Evolutionary conservation across 1,140 invertebrate genomes (phyloP).

Genomic region (Zophobas morio): DNA sequence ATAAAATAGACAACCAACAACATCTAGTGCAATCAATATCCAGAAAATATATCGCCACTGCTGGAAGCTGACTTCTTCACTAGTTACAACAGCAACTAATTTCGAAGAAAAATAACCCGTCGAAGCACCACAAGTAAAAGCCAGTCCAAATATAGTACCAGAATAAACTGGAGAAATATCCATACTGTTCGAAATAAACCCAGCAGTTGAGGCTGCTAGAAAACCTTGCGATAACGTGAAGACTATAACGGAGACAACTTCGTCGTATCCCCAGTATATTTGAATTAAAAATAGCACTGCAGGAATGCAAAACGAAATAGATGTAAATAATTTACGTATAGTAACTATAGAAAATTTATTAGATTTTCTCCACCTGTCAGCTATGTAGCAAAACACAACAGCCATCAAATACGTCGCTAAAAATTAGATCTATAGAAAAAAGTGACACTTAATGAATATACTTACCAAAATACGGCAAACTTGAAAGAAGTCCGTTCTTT

Average conservation of each 20-base stretch:
- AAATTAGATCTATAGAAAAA: background rate
- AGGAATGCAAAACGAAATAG: slow-evolving; percentile 20
- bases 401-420: background rate
- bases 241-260: background rate
- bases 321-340: slow-evolving; percentile 12
- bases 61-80: background rate
- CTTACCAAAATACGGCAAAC: slow-evolving; percentile 16
- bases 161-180: slow-evolving; percentile 20
- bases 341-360: slow-evolving; percentile 3
- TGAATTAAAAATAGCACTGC: slow-evolving; percentile 7
- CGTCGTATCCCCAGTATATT: background rate
- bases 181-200: slow-evolving; percentile 25
- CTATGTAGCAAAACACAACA: background rate
- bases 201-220: background rate
- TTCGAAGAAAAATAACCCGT: slow-evolving; percentile 8
- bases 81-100: slow-evolving; percentile 1
- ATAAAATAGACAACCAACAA: slow-evolving; percentile 5
- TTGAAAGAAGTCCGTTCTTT: slow-evolving; percentile 5
- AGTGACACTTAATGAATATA: background rate
- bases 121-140: background rate
- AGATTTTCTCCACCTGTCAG: slow-evolving; percentile 14
- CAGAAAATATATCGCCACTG: slow-evolving; percentile 20
- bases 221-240: slow-evolving; percentile 6
- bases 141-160: slow-evolving; percentile 20
- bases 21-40: slow-evolving; percentile 1